phyloP scores from a whole-genome alignment of 2,113 vertebrate genomes.

The Perca flavescens region DNA sequence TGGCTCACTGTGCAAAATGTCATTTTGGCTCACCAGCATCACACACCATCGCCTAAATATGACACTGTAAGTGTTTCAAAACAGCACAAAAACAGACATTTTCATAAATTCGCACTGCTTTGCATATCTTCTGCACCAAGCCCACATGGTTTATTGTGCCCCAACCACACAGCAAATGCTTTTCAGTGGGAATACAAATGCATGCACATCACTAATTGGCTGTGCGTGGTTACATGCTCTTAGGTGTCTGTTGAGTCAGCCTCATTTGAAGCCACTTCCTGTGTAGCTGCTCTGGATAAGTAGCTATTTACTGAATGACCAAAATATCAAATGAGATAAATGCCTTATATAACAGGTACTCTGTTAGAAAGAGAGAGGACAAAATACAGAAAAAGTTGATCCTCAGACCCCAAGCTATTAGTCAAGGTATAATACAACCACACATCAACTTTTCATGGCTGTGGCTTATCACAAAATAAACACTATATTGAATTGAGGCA shows the following conservation, averaged over 20 bases:
- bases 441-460: constrained; percentile 40
- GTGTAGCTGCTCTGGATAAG: constrained; percentile 55
- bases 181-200: constrained; percentile 63
- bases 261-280: constrained; percentile 63
- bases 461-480: constrained; percentile 49
- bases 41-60: constrained; percentile 20
- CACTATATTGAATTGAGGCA: constrained; percentile 8
- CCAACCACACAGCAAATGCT: constrained; percentile 35
- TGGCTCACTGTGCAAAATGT: constrained; percentile 50
- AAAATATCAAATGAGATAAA: constrained; percentile 69
- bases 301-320: constrained; percentile 67
- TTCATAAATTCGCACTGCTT: constrained; percentile 34
- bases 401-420: constrained; percentile 53
- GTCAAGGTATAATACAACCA: constrained; percentile 54
- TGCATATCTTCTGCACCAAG: constrained; percentile 47
- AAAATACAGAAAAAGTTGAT: constrained; percentile 25
- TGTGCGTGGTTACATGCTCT: constrained; percentile 53
- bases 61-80: constrained; percentile 12
- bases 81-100: background rate
- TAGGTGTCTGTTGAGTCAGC: constrained; percentile 59
- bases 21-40: constrained; percentile 26
- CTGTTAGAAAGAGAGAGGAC: constrained; percentile 11
- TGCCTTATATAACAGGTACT: constrained; percentile 55
- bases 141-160: constrained; percentile 48
- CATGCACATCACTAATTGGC: constrained; percentile 58